Evolutionary conservation across 2,888 invertebrate genomes (phyloP).

Genomic region (Andrena praecox): DNA sequence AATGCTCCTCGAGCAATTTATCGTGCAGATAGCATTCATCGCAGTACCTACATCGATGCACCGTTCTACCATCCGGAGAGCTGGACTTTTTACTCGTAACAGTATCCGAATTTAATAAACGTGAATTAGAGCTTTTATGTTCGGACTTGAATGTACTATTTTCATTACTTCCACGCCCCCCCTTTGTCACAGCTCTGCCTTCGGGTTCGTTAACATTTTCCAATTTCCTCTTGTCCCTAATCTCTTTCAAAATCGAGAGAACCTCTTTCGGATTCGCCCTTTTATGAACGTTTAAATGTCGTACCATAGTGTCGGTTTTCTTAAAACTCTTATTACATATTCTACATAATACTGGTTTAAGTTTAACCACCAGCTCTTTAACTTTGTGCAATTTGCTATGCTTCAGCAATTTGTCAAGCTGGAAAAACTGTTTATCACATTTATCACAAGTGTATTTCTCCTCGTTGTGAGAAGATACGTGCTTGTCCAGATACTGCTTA

Average conservation of each 20-base stretch:
- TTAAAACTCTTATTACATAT: slow-evolving; percentile 79
- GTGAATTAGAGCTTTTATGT: slow-evolving; percentile 20
- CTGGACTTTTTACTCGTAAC: slow-evolving; percentile 46
- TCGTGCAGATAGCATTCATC: slow-evolving; percentile 62
- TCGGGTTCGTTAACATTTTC: slow-evolving; percentile 55
- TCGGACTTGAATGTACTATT: slow-evolving; percentile 14
- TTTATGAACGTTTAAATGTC: slow-evolving; percentile 80
- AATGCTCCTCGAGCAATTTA: slow-evolving; percentile 67
- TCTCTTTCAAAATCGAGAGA: slow-evolving; percentile 77
- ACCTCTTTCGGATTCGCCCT: slow-evolving; percentile 78
- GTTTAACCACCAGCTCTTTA: slow-evolving; percentile 59
- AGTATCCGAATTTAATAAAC: slow-evolving; percentile 45
- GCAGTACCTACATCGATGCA: slow-evolving; percentile 68
- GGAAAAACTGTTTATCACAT: slow-evolving; percentile 72
- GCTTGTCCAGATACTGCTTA: slow-evolving; percentile 69
- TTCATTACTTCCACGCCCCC: background rate
- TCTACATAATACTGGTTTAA: slow-evolving; percentile 71
- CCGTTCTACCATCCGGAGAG: slow-evolving; percentile 25
- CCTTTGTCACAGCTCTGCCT: background rate
- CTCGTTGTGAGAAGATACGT: slow-evolving; percentile 61
- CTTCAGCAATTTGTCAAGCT: slow-evolving; percentile 65
- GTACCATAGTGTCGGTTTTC: slow-evolving; percentile 78
- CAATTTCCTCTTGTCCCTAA: slow-evolving; percentile 74
- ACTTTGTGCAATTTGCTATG: slow-evolving; percentile 68
- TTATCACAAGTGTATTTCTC: slow-evolving; percentile 71